phyloP scores from a whole-genome alignment of 2,888 invertebrate genomes.

The Campoplex capitator region DNA sequence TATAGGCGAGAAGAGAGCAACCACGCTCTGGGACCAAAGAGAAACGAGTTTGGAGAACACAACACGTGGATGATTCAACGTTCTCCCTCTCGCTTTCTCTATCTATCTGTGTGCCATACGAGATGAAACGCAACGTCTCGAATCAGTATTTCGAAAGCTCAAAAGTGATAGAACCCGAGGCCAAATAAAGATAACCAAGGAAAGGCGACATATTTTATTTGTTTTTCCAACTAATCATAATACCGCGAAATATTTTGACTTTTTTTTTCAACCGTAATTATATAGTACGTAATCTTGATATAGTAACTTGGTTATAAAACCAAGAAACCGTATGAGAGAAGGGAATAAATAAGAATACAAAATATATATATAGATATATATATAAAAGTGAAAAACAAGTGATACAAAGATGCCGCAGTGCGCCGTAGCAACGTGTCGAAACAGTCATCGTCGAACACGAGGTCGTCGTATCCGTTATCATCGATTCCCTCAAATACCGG shows the following conservation, averaged over 20 bases:
- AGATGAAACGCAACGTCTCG: neutral
- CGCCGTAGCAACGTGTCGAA: conserved; percentile 86
- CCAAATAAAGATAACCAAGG: conserved; percentile 48
- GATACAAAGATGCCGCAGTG: conserved; percentile 86
- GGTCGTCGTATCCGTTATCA: conserved; percentile 87
- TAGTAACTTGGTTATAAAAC: neutral
- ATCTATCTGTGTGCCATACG: conserved; percentile 29
- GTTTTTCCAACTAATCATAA: neutral
- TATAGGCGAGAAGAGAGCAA: conserved; percentile 3
- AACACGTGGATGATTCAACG: conserved; percentile 26
- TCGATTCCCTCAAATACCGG: conserved; percentile 86
- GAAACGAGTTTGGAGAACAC: conserved; percentile 40
- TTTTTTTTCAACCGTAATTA: neutral
- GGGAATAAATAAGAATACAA: neutral
- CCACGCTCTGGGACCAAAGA: conserved; percentile 38
- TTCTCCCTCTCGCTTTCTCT: neutral
- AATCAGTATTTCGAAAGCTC: conserved; percentile 42
- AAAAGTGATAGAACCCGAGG: conserved; percentile 47
- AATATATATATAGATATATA: neutral
- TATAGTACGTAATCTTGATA: too few species aligned
- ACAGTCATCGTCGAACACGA: conserved; percentile 86
- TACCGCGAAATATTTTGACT: neutral
- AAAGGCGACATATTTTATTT: conserved; percentile 10
- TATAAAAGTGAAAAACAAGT: neutral
- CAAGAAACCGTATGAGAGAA: neutral